A percentile compares a stretch with the other conserved stretches of the same genome.
These are phyloP conservation scores for Telmatherina bonti DNA, from an alignment of 2,797 vertebrate species.

Conservation along the genomic window DNA sequence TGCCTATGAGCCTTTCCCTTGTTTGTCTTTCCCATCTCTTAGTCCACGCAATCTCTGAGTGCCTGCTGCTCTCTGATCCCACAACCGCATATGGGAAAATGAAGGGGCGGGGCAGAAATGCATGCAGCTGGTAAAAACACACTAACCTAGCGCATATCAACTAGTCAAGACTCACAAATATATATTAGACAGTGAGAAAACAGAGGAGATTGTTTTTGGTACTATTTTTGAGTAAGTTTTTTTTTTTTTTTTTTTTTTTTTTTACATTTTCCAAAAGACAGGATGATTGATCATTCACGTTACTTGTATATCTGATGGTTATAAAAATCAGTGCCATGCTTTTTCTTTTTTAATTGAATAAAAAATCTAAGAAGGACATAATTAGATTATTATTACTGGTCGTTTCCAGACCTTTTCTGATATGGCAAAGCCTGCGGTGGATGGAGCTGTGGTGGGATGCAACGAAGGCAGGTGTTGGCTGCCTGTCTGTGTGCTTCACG, in stretches of 20 bases:
- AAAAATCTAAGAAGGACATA: background rate
- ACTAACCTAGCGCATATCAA: conserved; percentile 22
- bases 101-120: conserved; percentile 23
- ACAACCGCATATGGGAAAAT: conserved; percentile 30
- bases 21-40: conserved; percentile 18
- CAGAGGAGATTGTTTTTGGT: background rate
- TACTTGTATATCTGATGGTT: background rate
- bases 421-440: background rate
- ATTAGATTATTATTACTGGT: background rate
- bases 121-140: conserved; percentile 17
- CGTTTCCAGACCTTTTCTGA: background rate
- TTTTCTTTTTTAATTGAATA: background rate
- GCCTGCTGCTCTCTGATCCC: conserved; percentile 54
- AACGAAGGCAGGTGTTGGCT: conserved; percentile 67
- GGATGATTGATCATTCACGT: background rate
- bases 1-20: conserved; percentile 44
- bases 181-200: conserved; percentile 3
- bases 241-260: no score
- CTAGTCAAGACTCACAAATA: conserved; percentile 14
- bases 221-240: no score
- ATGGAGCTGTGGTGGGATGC: background rate
- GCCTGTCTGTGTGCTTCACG: conserved; percentile 26
- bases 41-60: conserved; percentile 35
- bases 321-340: conserved; percentile 10
- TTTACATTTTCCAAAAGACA: no score